Evolutionary conservation across 2,797 vertebrate genomes (phyloP), one percentile per base, ranked within the genome.

Genomic region (Falco peregrinus): DNA sequence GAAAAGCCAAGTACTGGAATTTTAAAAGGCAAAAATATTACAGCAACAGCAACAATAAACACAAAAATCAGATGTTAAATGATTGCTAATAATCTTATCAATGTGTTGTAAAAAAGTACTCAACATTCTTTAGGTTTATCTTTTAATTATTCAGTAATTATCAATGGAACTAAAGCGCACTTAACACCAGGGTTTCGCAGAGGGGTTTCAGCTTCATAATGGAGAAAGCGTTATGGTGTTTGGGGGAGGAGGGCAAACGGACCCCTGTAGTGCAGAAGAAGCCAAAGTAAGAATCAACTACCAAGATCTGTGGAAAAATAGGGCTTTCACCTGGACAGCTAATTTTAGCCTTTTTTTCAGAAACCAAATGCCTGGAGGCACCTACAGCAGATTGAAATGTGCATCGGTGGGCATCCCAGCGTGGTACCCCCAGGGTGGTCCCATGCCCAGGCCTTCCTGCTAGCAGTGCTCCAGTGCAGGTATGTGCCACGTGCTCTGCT

Each of bases 11-110:
- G 51, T 89, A 81, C 63, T 93, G 28, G 35, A 69, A 79, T 93
- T 84, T 87, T 93, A 84, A 95, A 94, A 88, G 39, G n/a, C 80
- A 92, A 87, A 96, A 91, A 86, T 73, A 91, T 94, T 95, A 69
- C 37, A 94, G 83, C 61, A 76, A 80, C 9, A 92, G 51, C 61
- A 90, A 81, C 43, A 94, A 84, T 76, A 94, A 93, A 94, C 65
- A 73, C 35, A 29, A 74, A 73, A 91, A 91, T 84, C 79, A 71
- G 76, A 91, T 74, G 69, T 78, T 90, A 92, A 84, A 48, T 71
- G 21, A 39, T 77, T 92, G 57, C 35, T 90, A 89, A 90, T 81
- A 60, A 80, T 91, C 57, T 86, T 92, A 84, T 45, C 64, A 88
- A 43, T 53, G 41, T 86, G 83, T 67, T 77, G 33, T 48, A 9